Percentiles rank a stretch among this genome's conserved stretches.
phyloP scores from a whole-genome alignment of 2,113 vertebrate species.

The Campylomormyrus numenius region DNA sequence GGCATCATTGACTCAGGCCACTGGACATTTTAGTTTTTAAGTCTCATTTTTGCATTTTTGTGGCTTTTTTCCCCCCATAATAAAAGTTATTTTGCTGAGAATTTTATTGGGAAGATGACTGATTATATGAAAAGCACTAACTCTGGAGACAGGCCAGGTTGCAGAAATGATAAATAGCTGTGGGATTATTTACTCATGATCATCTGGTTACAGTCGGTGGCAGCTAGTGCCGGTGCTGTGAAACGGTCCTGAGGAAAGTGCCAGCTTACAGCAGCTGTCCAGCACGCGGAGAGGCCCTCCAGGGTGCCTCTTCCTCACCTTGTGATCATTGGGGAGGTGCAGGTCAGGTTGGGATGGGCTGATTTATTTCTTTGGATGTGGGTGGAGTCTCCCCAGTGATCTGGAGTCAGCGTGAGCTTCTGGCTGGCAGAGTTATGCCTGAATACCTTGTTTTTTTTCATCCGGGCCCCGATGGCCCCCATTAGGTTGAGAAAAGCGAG shows the following conservation, averaged over 20 bases:
- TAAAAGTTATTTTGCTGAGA: constrained; percentile 35
- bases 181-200: constrained; percentile 46
- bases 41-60: neutral
- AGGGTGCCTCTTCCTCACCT: too few relatives aligned
- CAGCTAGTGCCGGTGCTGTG: constrained; percentile 40
- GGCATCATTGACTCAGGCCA: neutral
- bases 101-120: constrained; percentile 40
- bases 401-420: neutral
- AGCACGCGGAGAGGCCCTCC: constrained; percentile 32
- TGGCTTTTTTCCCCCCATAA: neutral
- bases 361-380: neutral
- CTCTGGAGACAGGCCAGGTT: constrained; percentile 44
- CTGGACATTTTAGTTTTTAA: neutral
- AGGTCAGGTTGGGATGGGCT: neutral
- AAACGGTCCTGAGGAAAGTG: constrained; percentile 46
- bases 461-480: neutral
- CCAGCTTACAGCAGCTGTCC: constrained; percentile 44
- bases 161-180: constrained; percentile 49
- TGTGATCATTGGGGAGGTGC: neutral
- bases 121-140: constrained; percentile 37
- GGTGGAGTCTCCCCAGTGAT: neutral
- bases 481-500: neutral
- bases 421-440: neutral
- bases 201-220: constrained; percentile 51
- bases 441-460: neutral